Percentiles rank a stretch among this genome's conserved stretches.
Conservation (phyloP, 2,888 invertebrate genomes). For the Spatulosminthurus flaviceps region DNA sequence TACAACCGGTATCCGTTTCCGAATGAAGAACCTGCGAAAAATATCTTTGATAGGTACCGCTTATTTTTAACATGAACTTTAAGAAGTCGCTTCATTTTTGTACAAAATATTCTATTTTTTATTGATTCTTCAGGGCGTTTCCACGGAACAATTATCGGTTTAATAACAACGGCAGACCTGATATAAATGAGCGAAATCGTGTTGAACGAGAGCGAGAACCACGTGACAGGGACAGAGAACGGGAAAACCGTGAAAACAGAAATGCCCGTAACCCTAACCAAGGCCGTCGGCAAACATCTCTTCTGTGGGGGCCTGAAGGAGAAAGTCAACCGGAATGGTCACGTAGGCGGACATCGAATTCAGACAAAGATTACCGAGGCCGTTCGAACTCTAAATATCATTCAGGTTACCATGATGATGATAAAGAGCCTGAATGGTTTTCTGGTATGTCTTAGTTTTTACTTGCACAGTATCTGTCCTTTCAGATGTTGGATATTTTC, state of each 20-base stretch:
- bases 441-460: constrained; percentile 64
- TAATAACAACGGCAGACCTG: constrained; percentile 27
- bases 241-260: constrained; percentile 55
- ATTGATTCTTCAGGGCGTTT: constrained; percentile 33
- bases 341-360: constrained; percentile 70
- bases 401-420: constrained; percentile 69
- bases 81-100: too few relatives aligned
- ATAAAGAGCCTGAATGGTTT: constrained; percentile 86
- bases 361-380: constrained; percentile 40
- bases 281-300: constrained; percentile 28
- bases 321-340: constrained; percentile 67
- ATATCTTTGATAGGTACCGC: constrained; percentile 1
- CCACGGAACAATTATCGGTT: constrained; percentile 41
- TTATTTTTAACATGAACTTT: too few relatives aligned
- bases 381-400: constrained; percentile 43
- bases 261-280: constrained; percentile 11
- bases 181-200: constrained; percentile 26
- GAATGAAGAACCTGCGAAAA: not conserved
- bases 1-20: constrained; percentile 52
- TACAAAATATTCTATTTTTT: not conserved
- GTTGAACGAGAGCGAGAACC: constrained; percentile 26
- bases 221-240: constrained; percentile 64
- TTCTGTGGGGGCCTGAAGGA: constrained; percentile 30
- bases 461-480: not conserved
- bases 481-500: not conserved